phyloP scores from a whole-genome alignment of 2,888 invertebrate genomes.

The Pemphredon lugubris region DNA sequence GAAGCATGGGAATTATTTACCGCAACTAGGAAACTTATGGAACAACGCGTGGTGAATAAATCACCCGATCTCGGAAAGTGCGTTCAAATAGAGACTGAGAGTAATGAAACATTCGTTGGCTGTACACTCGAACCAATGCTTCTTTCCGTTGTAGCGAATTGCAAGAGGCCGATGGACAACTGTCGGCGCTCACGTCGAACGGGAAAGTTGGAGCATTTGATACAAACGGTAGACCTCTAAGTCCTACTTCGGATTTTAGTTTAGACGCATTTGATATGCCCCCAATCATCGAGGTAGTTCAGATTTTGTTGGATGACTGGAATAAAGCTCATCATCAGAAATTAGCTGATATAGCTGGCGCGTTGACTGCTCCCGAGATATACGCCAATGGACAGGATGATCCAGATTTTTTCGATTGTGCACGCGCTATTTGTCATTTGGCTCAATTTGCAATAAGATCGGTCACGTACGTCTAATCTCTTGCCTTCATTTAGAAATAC shows the following conservation, averaged over 20 bases:
- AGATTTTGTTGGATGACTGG: slow-evolving; percentile 72
- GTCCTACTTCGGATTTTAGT: slow-evolving; percentile 59
- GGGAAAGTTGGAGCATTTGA: slow-evolving; percentile 39
- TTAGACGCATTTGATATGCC: slow-evolving; percentile 59
- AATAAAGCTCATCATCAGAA: slow-evolving; percentile 71
- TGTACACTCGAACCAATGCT: not conserved
- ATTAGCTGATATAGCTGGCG: slow-evolving; percentile 68
- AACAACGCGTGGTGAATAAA: slow-evolving; percentile 61
- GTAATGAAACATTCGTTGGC: not conserved
- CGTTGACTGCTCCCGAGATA: slow-evolving; percentile 62
- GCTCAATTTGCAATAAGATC: slow-evolving; percentile 53
- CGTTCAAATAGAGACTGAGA: not conserved
- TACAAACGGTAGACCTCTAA: slow-evolving; percentile 57
- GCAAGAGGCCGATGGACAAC: slow-evolving; percentile 62
- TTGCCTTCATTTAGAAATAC: not conserved
- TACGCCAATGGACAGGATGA: slow-evolving; percentile 54
- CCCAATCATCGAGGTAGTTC: slow-evolving; percentile 66
- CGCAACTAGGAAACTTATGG: slow-evolving; percentile 61
- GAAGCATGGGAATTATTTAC: slow-evolving; percentile 72
- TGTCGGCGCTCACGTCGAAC: slow-evolving; percentile 54
- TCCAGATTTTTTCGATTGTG: slow-evolving; percentile 48
- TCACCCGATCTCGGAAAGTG: slow-evolving; percentile 52
- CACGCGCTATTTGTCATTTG: slow-evolving; percentile 39
- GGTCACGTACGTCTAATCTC: slow-evolving; percentile 34
- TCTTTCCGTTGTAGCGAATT: slow-evolving; percentile 55